phyloP scores from a whole-genome alignment of 1,140 invertebrate genomes.

The Ditylenchus dipsaci region DNA sequence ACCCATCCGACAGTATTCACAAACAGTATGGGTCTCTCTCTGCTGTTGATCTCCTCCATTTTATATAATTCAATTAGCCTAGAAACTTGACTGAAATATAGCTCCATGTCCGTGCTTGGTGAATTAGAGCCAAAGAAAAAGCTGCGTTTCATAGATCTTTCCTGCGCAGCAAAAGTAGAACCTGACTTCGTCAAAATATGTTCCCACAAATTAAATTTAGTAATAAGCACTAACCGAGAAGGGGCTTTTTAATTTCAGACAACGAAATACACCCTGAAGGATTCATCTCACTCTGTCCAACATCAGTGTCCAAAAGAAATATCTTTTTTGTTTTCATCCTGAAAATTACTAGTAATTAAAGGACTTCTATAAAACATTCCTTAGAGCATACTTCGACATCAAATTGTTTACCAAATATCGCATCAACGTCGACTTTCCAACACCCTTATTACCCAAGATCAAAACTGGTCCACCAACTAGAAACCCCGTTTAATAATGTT shows the following conservation, averaged over 20 bases:
- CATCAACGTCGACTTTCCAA: constrained; percentile 26
- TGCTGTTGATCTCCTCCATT: background rate
- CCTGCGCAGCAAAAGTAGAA: constrained; percentile 18
- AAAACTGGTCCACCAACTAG: constrained; percentile 9
- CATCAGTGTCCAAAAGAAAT: constrained; percentile 29
- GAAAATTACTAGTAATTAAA: background rate
- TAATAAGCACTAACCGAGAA: constrained; percentile 15
- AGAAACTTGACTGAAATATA: constrained; percentile 29
- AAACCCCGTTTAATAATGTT: background rate
- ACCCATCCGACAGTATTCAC: constrained; percentile 33
- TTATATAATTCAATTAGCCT: constrained; percentile 4
- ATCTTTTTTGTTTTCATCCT: background rate
- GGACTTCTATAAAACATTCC: background rate
- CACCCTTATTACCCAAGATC: constrained; percentile 31
- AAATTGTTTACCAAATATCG: constrained; percentile 23
- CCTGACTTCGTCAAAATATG: constrained; percentile 15
- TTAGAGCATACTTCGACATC: constrained; percentile 13
- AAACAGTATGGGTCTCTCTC: constrained; percentile 26
- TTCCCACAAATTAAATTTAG: constrained; percentile 12
- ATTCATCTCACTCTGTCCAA: constrained; percentile 28
- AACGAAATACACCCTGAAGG: constrained; percentile 26
- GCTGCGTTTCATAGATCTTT: constrained; percentile 13
- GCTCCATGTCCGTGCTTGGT: constrained; percentile 6
- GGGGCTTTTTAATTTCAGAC: constrained; percentile 22
- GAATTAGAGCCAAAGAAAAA: constrained; percentile 29